phyloP scores from a whole-genome alignment of 2,797 vertebrate species.

The Pseudocheirus occidentalis region DNA sequence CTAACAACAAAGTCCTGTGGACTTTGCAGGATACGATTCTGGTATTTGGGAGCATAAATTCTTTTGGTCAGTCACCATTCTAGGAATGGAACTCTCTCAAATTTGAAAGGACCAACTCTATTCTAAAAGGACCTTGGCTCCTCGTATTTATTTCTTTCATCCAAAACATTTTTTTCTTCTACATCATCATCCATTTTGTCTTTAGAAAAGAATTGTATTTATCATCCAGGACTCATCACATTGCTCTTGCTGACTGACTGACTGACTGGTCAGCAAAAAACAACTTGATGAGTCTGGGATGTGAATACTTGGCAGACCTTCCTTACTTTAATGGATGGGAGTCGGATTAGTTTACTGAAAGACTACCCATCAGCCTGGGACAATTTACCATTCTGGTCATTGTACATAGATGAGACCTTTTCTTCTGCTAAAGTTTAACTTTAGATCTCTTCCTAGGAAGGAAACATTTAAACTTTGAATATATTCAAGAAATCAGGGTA shows the following conservation, averaged over 20 bases:
- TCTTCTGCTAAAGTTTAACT: constrained; percentile 65
- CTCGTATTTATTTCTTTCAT: constrained; percentile 72
- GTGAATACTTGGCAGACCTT: constrained; percentile 60
- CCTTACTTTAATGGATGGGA: constrained; percentile 73
- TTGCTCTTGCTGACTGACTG: constrained; percentile 77
- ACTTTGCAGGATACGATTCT: constrained; percentile 20
- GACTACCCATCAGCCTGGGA: constrained; percentile 49
- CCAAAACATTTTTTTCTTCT: constrained; percentile 68
- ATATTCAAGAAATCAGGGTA: constrained; percentile 38
- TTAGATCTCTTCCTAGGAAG: constrained; percentile 38
- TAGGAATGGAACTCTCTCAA: constrained; percentile 32
- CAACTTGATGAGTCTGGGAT: constrained; percentile 75
- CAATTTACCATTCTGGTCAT: constrained; percentile 43
- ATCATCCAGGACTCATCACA: constrained; percentile 68
- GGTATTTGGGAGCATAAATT: background rate
- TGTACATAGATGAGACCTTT: constrained; percentile 57
- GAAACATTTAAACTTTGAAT: constrained; percentile 50
- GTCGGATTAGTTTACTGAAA: constrained; percentile 75
- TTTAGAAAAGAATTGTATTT: constrained; percentile 64
- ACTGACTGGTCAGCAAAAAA: constrained; percentile 78
- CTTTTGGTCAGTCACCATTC: background rate
- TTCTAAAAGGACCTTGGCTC: constrained; percentile 61
- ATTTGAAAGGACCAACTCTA: constrained; percentile 54
- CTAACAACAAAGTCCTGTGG: constrained; percentile 49
- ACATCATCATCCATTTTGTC: constrained; percentile 68